Percentiles rank a stretch among this genome's conserved stretches.
phyloP scores from a whole-genome alignment of 2,113 vertebrate genomes.

The Scopus umbretta region DNA sequence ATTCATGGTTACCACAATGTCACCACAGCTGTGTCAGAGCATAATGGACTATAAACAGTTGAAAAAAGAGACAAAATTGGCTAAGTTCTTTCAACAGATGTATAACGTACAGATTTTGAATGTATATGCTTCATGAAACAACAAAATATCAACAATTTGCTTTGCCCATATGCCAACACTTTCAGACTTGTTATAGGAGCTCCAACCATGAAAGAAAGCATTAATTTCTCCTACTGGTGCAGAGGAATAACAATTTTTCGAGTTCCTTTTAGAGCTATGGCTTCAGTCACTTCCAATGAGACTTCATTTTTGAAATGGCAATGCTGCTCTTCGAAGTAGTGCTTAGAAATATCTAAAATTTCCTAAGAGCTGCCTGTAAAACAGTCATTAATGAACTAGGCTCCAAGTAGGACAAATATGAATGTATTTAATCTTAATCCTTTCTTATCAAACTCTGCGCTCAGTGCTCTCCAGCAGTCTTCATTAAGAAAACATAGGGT shows the following conservation, averaged over 20 bases:
- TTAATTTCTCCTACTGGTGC: background rate
- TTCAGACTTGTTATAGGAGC: background rate
- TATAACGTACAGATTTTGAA: background rate
- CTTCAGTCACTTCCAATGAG: background rate
- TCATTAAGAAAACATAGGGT: background rate
- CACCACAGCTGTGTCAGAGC: background rate
- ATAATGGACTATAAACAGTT: background rate
- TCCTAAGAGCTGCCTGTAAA: background rate
- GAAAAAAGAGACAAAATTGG: background rate
- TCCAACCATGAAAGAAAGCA: background rate
- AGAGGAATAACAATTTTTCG: background rate
- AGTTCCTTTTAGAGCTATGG: background rate
- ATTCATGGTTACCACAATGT: background rate
- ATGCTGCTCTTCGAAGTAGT: background rate
- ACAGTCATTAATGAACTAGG: background rate
- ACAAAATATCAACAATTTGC: background rate
- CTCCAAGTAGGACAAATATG: constrained; percentile 31
- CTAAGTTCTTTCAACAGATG: background rate
- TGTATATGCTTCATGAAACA: background rate
- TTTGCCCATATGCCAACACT: background rate
- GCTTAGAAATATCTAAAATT: background rate
- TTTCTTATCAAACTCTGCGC: background rate
- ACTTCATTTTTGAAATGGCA: background rate
- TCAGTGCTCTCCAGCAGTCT: background rate
- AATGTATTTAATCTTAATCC: background rate